Percentiles rank a stretch among this genome's conserved stretches.
These are phyloP conservation scores for Catharus minimus DNA, from an alignment of 2,113 vertebrate species.

Conservation along the genomic window DNA sequence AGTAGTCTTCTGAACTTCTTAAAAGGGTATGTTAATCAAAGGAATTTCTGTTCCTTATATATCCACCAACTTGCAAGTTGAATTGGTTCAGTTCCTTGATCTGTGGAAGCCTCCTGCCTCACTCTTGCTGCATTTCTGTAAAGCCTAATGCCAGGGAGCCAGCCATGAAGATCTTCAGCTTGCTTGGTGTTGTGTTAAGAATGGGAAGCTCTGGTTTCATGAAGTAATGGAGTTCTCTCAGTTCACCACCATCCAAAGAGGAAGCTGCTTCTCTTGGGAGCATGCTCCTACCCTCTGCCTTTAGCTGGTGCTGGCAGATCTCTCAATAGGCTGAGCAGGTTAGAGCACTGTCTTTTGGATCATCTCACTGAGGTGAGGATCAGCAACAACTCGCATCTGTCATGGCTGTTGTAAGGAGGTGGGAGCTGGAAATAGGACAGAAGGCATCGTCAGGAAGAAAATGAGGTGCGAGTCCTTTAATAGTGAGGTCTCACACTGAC, in stretches of 20 bases:
- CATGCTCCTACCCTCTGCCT: fast-evolving
- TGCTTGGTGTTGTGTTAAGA: background rate
- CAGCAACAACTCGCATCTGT: background rate
- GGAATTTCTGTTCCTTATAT: background rate
- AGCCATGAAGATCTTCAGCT: background rate
- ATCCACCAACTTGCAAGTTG: background rate
- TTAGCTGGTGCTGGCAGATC: background rate
- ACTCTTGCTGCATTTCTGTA: fast-evolving
- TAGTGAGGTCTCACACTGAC: background rate
- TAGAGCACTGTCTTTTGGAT: fast-evolving
- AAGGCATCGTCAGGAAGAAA: background rate
- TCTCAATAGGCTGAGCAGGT: background rate
- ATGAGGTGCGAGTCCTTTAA: background rate
- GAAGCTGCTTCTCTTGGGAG: background rate
- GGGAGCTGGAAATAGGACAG: background rate
- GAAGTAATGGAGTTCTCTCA: background rate
- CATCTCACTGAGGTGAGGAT: background rate
- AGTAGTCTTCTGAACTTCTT: background rate
- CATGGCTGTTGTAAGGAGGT: background rate
- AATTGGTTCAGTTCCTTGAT: background rate
- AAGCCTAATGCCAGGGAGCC: background rate
- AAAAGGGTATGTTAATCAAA: background rate
- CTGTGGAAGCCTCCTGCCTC: background rate
- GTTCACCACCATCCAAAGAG: background rate
- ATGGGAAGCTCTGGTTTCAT: background rate